These are phyloP conservation scores for Tetraodon nigroviridis DNA, from an alignment of 2,113 vertebrate species.

Conservation along the genomic window DNA sequence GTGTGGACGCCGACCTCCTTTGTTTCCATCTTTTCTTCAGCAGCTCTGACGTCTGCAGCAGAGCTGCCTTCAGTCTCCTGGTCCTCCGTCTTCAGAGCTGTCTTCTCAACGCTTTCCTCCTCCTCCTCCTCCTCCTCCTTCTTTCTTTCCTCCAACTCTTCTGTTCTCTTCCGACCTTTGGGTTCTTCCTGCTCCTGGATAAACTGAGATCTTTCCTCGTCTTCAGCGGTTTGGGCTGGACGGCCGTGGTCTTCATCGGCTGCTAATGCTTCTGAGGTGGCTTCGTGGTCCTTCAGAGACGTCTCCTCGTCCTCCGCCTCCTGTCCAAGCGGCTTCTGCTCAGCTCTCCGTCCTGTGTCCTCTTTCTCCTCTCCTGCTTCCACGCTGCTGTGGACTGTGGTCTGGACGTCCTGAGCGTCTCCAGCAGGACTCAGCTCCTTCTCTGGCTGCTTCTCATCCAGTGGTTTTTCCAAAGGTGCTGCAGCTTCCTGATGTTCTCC, in stretches of 20 bases:
- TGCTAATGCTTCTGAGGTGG: conserved; percentile 25
- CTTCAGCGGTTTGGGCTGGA: conserved; percentile 15
- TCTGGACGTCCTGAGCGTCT: conserved; percentile 46
- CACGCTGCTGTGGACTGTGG: conserved; percentile 51
- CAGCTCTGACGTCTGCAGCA: conserved; percentile 4
- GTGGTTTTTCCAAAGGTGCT: conserved; percentile 30
- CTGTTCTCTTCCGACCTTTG: conserved; percentile 9
- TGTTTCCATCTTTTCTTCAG: conserved; percentile 24
- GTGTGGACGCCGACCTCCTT: conserved; percentile 9
- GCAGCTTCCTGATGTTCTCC: conserved; percentile 26
- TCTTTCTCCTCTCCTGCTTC: conserved; percentile 49
- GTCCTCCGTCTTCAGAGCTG: conserved; percentile 17
- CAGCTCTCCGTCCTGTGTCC: conserved; percentile 39
- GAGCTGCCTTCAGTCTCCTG: conserved; percentile 18
- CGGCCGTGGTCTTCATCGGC: conserved; percentile 13
- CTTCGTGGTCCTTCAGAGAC: conserved; percentile 17
- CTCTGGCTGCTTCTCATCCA: conserved; percentile 31
- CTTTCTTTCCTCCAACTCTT: conserved; percentile 25
- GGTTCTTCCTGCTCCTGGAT: background rate
- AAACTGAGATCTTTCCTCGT: conserved; percentile 35
- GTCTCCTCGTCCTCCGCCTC: conserved; percentile 37
- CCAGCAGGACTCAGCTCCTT: background rate
- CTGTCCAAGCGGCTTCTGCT: conserved; percentile 36
- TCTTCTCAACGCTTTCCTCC: conserved; percentile 16
- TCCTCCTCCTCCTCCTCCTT: conserved; percentile 45